phyloP scores from a whole-genome alignment of 1,140 invertebrate species.

The Drosophila simulans region DNA sequence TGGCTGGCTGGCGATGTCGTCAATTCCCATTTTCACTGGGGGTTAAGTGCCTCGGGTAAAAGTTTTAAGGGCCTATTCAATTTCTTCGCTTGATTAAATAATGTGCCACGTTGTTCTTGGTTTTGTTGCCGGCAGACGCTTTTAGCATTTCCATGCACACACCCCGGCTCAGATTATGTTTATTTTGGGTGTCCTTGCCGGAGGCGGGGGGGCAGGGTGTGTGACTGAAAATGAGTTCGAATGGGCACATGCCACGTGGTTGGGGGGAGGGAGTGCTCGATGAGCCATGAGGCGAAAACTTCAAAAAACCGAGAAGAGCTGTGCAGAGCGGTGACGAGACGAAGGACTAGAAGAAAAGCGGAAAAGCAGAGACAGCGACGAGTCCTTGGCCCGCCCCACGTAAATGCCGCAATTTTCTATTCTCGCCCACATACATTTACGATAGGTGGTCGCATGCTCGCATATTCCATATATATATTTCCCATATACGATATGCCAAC shows the following conservation, averaged over 20 bases:
- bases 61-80: slow-evolving; percentile 83
- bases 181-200: slow-evolving; percentile 69
- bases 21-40: slow-evolving; percentile 79
- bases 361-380: slow-evolving; percentile 26
- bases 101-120: slow-evolving; percentile 72
- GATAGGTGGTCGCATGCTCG: slow-evolving; percentile 22
- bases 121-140: slow-evolving; percentile 59
- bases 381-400: slow-evolving; percentile 51
- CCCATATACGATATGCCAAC: slow-evolving; percentile 16
- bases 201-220: neutral
- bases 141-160: slow-evolving; percentile 73
- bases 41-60: slow-evolving; percentile 80
- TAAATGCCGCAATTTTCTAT: slow-evolving; percentile 62
- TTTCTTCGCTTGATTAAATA: slow-evolving; percentile 83
- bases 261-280: slow-evolving; percentile 55
- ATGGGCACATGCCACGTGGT: neutral
- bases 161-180: slow-evolving; percentile 75
- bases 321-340: slow-evolving; percentile 5
- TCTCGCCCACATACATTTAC: slow-evolving; percentile 29
- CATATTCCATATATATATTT: slow-evolving; percentile 11
- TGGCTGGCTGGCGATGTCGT: slow-evolving; percentile 51
- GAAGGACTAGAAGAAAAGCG: slow-evolving; percentile 20
- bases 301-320: slow-evolving; percentile 48
- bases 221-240: slow-evolving; percentile 29
- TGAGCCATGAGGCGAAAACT: slow-evolving; percentile 75